Evolutionary conservation across 2,797 vertebrate genomes (phyloP).

Genomic region (Denticeps clupeoides): DNA sequence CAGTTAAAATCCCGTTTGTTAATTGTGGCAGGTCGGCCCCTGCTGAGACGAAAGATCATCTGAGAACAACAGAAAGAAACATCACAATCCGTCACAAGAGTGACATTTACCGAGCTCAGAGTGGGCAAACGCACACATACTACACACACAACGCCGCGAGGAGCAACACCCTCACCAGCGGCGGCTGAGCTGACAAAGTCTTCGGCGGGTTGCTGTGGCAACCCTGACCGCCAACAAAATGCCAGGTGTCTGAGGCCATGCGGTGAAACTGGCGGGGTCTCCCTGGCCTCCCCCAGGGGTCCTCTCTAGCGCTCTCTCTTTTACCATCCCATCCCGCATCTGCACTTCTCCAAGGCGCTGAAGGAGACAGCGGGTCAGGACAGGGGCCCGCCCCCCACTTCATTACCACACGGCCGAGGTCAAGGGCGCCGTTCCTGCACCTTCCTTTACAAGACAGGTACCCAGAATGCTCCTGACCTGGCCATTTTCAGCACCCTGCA

Average conservation of each 20-base stretch:
- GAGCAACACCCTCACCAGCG: not conserved
- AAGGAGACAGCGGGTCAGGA: too few relatives aligned
- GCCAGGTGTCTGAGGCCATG: conserved; percentile 33
- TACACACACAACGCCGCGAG: not conserved
- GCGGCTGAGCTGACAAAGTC: conserved; percentile 21
- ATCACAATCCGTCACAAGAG: not conserved
- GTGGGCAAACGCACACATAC: not conserved
- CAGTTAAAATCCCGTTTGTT: too few relatives aligned
- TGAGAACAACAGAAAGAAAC: too few relatives aligned
- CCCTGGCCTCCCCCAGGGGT: conserved; percentile 18
- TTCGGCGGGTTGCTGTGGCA: conserved; percentile 30
- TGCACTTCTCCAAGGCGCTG: too few relatives aligned
- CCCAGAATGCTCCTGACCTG: too few relatives aligned
- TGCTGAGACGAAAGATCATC: not conserved
- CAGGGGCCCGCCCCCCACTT: too few relatives aligned
- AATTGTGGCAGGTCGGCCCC: too few relatives aligned
- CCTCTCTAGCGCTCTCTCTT: not conserved
- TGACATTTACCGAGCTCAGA: not conserved
- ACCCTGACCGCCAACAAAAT: conserved; percentile 37
- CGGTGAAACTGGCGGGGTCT: conserved; percentile 31
- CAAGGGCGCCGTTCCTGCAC: too few relatives aligned
- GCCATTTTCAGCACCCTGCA: too few relatives aligned
- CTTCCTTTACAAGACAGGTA: too few relatives aligned
- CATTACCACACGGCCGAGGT: too few relatives aligned
- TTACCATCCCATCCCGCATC: not conserved